phyloP scores from a whole-genome alignment of 2,797 vertebrate species.

The Neomorphus geoffroyi region DNA sequence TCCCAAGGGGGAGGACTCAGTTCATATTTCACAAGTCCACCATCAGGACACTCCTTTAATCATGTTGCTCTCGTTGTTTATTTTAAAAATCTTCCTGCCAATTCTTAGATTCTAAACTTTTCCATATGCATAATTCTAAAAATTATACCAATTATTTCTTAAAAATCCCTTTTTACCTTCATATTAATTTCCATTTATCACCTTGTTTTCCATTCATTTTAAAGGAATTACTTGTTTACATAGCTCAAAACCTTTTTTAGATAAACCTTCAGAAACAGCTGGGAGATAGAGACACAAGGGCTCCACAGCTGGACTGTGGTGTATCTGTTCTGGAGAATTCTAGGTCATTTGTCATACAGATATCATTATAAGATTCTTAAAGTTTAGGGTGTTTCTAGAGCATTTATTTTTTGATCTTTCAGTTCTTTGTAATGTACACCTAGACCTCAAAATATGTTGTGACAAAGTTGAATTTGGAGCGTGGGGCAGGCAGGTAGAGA shows the following conservation, averaged over 20 bases:
- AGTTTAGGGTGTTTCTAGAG: neutral
- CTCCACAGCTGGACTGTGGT: neutral
- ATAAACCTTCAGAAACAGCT: neutral
- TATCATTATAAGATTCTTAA: neutral
- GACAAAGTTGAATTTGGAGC: neutral
- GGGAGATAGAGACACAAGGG: neutral
- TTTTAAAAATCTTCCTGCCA: slow-evolving; percentile 17
- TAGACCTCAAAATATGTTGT: neutral
- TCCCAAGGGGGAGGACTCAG: neutral
- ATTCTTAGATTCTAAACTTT: slow-evolving; percentile 16
- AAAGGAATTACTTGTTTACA: neutral
- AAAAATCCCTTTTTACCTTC: neutral
- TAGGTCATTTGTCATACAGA: neutral
- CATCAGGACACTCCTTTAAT: neutral
- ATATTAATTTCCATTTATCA: neutral
- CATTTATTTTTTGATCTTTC: neutral
- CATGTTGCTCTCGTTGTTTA: neutral
- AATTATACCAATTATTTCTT: slow-evolving; percentile 1
- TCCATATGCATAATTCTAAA: neutral
- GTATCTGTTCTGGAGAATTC: neutral
- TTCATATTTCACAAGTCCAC: neutral
- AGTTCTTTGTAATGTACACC: neutral
- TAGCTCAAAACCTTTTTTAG: neutral
- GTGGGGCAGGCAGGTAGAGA: neutral
- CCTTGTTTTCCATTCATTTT: neutral